Evolutionary conservation across 2,113 vertebrate species (phyloP), one percentile per base, ranked within the genome.

Genomic region (Peromyscus californicus): DNA sequence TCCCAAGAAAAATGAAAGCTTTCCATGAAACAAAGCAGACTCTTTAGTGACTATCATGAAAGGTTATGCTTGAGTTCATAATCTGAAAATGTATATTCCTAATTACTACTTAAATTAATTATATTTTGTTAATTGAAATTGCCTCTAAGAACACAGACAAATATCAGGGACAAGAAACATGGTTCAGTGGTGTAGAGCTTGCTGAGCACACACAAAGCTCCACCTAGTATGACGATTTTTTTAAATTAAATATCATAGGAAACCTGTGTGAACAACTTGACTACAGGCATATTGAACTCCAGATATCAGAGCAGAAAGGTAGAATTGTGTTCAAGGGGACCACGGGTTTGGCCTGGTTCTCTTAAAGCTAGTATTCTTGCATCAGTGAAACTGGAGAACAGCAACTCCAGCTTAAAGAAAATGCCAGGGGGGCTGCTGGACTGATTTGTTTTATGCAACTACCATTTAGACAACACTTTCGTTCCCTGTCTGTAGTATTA

Each of bases 41-140:
- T 83, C 48, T 87, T 91, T 91, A 80, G 87, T 33, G 22, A 54
- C 5, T 79, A 45, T 74, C 26, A 67, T 42, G n/a, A 92, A 82
- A 86, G 57, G 31, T 76, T 94, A n/a, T 33, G 6, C 48, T 93
- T 72, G 6, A 54, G 7, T 10, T 84, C 42, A 21, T 74, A 72
- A 51, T 36, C 5, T 82, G 22, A 96, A 94, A 95, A 89, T 57
- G 17, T 74, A 8, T 45, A 51, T 57, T 90, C 91, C 57, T 29
- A 91, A 75, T 89, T 92, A 76, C 24, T 84, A 26, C 26, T 79
- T 57, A 93, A 80, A 10, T 5, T 33, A 75, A 51, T 93, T 95
- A 16, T 33, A 85, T 63, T 93, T 96, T 92, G 57, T 83, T 92
- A 24, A 94, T 65, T 67, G 39, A 95, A 36, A 97, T 75, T 85